Conservation (phyloP, 2,797 vertebrate genomes). For the Clarias platycephalus region DNA sequence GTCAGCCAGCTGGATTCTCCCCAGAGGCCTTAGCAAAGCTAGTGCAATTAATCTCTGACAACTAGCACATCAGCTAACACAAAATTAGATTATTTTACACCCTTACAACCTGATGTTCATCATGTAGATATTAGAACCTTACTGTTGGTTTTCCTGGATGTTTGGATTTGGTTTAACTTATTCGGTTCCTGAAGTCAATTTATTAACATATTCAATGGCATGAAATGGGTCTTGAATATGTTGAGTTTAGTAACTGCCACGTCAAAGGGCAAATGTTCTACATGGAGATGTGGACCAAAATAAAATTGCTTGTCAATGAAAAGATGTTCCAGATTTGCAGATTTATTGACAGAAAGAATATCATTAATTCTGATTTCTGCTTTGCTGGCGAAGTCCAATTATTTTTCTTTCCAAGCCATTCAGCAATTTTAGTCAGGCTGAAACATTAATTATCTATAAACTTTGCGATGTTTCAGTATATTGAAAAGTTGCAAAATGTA, state of each 20-base stretch:
- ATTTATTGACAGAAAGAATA: conserved; percentile 10
- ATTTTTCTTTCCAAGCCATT: neutral
- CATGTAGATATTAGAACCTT: conserved; percentile 61
- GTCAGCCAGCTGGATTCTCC: conserved; percentile 68
- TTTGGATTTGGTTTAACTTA: conserved; percentile 27
- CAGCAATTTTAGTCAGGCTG: conserved; percentile 19
- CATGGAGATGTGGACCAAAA: neutral
- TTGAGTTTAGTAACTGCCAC: neutral
- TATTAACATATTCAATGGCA: neutral
- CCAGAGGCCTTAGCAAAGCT: conserved; percentile 64
- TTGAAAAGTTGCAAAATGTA: conserved; percentile 14
- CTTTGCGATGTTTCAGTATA: conserved; percentile 7
- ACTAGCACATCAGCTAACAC: conserved; percentile 69
- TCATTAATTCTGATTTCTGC: conserved; percentile 9
- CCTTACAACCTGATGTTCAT: conserved; percentile 63
- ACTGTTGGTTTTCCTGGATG: neutral
- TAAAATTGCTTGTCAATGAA: neutral
- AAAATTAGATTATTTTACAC: conserved; percentile 65
- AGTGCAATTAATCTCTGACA: conserved; percentile 71
- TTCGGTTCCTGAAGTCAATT: neutral
- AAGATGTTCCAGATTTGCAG: neutral
- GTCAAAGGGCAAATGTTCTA: neutral
- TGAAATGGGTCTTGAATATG: neutral
- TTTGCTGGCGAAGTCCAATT: neutral
- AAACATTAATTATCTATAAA: conserved; percentile 24